Conservation (phyloP, 1,140 invertebrate genomes). For the Musca domestica region DNA sequence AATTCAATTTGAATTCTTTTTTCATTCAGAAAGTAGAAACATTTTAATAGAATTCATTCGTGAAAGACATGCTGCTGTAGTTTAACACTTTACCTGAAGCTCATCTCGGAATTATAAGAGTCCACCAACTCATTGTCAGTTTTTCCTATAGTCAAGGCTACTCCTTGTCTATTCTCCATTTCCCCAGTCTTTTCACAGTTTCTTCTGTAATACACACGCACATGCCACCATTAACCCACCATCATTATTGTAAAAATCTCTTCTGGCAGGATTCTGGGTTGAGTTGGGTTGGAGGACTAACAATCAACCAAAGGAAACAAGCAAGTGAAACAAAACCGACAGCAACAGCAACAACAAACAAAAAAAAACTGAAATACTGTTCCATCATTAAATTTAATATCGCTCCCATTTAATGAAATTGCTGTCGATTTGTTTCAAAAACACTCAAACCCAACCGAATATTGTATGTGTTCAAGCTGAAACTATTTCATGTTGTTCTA, state of each 20-base stretch:
- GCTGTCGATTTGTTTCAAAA: constrained; percentile 56
- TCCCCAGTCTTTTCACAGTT: too few relatives aligned
- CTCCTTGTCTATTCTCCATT: too few relatives aligned
- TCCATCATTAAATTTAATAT: constrained; percentile 57
- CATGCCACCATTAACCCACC: too few relatives aligned
- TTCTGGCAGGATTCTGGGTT: too few relatives aligned
- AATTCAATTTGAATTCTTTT: constrained; percentile 12
- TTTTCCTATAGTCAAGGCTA: too few relatives aligned
- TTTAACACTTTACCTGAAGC: too few relatives aligned
- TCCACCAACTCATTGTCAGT: too few relatives aligned
- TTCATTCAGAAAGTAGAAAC: neutral
- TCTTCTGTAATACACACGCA: too few relatives aligned
- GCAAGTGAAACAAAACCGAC: neutral
- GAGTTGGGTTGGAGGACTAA: too few relatives aligned
- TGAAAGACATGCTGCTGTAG: neutral
- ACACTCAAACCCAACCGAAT: constrained; percentile 44
- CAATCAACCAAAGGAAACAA: neutral
- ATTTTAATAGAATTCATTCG: constrained; percentile 5
- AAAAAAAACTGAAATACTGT: constrained; percentile 54
- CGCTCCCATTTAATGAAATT: constrained; percentile 56
- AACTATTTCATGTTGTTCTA: constrained; percentile 1
- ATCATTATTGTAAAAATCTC: too few relatives aligned
- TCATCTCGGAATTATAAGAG: too few relatives aligned
- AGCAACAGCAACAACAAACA: neutral
- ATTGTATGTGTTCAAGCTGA: neutral